Percentiles rank a stretch among this genome's conserved stretches.
phyloP scores from a whole-genome alignment of 2,113 vertebrate genomes.

The Notarius quadriscutis region DNA sequence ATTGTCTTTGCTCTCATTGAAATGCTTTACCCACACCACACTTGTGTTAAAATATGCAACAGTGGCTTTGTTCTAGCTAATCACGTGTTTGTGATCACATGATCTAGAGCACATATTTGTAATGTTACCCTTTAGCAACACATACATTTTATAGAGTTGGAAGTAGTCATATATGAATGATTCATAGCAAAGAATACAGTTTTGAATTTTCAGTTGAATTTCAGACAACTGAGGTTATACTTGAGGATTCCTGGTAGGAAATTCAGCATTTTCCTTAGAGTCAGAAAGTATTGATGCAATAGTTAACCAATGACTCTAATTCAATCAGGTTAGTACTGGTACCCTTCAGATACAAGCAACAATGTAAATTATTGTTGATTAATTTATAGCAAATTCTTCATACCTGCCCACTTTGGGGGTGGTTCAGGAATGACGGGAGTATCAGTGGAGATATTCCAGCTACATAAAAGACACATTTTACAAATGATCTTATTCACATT shows the following conservation, averaged over 20 bases:
- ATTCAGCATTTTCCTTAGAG: neutral
- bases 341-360: neutral
- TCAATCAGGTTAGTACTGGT: neutral
- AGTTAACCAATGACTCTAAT: neutral
- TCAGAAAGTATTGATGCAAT: neutral
- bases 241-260: neutral
- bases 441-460: neutral
- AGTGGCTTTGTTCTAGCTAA: neutral
- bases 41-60: neutral
- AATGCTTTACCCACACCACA: constrained; percentile 11
- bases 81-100: neutral
- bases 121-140: neutral
- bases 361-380: neutral
- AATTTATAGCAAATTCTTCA: neutral
- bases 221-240: neutral
- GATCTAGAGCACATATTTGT: neutral
- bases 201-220: neutral
- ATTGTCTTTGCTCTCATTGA: constrained; percentile 66
- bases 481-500: neutral
- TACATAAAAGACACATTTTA: neutral
- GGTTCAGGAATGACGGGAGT: neutral
- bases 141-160: neutral
- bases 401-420: neutral
- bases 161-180: neutral
- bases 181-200: neutral